Conservation (phyloP, 2,888 invertebrate genomes). For the Catocala sponsa region DNA sequence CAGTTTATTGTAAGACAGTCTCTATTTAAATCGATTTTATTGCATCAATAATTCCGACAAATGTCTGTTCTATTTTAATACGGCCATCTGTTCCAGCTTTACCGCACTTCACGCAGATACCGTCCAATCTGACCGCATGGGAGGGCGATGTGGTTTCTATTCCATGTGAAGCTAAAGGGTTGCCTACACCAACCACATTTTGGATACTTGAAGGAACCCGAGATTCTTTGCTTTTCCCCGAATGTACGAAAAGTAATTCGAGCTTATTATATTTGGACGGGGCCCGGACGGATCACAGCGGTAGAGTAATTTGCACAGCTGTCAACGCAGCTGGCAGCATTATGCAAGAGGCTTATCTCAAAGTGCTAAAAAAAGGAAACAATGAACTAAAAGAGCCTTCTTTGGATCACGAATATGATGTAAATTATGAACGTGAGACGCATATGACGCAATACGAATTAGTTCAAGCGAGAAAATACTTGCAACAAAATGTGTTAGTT, state of each 20-base stretch:
- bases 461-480: constrained; percentile 92
- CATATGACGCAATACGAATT: constrained; percentile 92
- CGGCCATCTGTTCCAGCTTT: constrained; percentile 91
- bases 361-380: constrained; percentile 80
- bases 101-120: constrained; percentile 95
- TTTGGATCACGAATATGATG: constrained; percentile 67
- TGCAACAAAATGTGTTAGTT: constrained; percentile 94
- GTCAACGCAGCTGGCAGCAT: constrained; percentile 85
- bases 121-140: constrained; percentile 95
- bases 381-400: constrained; percentile 74
- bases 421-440: constrained; percentile 73
- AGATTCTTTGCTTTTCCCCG: constrained; percentile 88
- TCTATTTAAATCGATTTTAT: constrained; percentile 75
- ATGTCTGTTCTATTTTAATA: constrained; percentile 77
- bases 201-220: constrained; percentile 98
- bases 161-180: constrained; percentile 96
- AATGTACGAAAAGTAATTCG: constrained; percentile 83
- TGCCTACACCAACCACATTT: constrained; percentile 97
- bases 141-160: constrained; percentile 96
- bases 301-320: constrained; percentile 84
- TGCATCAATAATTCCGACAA: constrained; percentile 75
- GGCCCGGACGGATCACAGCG: constrained; percentile 79
- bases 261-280: constrained; percentile 83
- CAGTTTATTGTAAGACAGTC: constrained; percentile 95
- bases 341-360: constrained; percentile 84